Evolutionary conservation across 2,113 vertebrate genomes (phyloP).

Genomic region (Datnioides undecimradiatus): DNA sequence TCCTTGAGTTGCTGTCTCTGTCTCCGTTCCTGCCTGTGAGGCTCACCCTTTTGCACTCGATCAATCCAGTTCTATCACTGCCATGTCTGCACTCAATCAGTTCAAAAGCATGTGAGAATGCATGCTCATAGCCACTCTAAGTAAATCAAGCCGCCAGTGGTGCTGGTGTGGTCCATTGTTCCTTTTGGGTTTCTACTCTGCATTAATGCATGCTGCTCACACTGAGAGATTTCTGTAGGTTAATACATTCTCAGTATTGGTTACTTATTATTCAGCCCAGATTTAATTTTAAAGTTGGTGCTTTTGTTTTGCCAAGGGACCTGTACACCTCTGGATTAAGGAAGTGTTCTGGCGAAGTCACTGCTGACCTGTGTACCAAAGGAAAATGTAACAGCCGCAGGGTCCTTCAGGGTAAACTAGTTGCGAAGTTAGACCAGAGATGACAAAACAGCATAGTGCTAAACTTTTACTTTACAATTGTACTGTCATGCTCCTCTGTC

Average conservation of each 20-base stretch:
- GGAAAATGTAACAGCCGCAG: neutral
- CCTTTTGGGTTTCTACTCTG: conserved; percentile 34
- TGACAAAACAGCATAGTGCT: conserved; percentile 4
- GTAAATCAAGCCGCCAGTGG: conserved; percentile 26
- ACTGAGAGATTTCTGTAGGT: conserved; percentile 26
- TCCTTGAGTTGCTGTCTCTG: conserved; percentile 7
- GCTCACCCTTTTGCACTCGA: conserved; percentile 48
- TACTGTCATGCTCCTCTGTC: too few species aligned
- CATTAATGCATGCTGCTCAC: conserved; percentile 35
- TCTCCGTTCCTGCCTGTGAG: conserved; percentile 18
- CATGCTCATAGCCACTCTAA: conserved; percentile 49
- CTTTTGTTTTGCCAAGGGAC: conserved; percentile 25
- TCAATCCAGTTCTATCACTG: conserved; percentile 34
- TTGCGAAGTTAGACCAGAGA: neutral
- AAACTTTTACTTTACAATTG: neutral
- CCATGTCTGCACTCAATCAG: conserved; percentile 52
- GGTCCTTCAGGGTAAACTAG: conserved; percentile 23
- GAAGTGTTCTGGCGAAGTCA: conserved; percentile 23
- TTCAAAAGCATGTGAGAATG: conserved; percentile 42
- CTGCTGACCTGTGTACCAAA: neutral
- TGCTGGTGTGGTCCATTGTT: conserved; percentile 6
- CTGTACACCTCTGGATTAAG: neutral
- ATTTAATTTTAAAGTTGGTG: conserved; percentile 32
- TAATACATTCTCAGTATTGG: conserved; percentile 26
- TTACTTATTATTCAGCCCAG: conserved; percentile 48